These are phyloP conservation scores for Tetranychus truncatus DNA, from an alignment of 2,888 invertebrate genomes.

Conservation along the genomic window DNA sequence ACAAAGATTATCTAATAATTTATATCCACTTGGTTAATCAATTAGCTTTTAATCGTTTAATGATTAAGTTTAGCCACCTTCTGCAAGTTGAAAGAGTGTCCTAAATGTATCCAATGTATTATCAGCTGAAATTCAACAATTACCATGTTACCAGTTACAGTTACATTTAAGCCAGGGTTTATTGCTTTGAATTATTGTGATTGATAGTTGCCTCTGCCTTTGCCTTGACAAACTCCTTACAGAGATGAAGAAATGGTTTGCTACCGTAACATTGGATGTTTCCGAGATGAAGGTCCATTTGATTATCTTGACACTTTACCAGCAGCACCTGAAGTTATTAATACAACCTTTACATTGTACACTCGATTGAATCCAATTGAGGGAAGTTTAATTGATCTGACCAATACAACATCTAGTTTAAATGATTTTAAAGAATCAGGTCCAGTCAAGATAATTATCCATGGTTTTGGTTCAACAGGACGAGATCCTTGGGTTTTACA, in stretches of 20 bases:
- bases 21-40: too few relatives aligned
- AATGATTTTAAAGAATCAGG: constrained; percentile 57
- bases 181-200: neutral
- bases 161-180: neutral
- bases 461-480: constrained; percentile 80
- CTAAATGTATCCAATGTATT: too few relatives aligned
- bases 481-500: constrained; percentile 81
- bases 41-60: too few relatives aligned
- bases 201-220: too few relatives aligned
- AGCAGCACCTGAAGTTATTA: constrained; percentile 40
- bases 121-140: too few relatives aligned
- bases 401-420: constrained; percentile 29
- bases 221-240: neutral
- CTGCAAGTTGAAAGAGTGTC: too few relatives aligned
- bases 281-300: constrained; percentile 72
- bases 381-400: constrained; percentile 31
- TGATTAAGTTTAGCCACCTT: too few relatives aligned
- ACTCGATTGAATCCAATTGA: constrained; percentile 30
- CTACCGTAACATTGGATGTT: constrained; percentile 75
- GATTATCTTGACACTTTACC: constrained; percentile 76
- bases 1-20: too few relatives aligned
- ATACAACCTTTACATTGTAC: constrained; percentile 60
- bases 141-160: too few relatives aligned
- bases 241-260: constrained; percentile 59
- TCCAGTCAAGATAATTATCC: constrained; percentile 71